Evolutionary conservation across 2,888 invertebrate species (phyloP), one percentile per base, ranked within the genome.

Genomic region (Erynnis tages): DNA sequence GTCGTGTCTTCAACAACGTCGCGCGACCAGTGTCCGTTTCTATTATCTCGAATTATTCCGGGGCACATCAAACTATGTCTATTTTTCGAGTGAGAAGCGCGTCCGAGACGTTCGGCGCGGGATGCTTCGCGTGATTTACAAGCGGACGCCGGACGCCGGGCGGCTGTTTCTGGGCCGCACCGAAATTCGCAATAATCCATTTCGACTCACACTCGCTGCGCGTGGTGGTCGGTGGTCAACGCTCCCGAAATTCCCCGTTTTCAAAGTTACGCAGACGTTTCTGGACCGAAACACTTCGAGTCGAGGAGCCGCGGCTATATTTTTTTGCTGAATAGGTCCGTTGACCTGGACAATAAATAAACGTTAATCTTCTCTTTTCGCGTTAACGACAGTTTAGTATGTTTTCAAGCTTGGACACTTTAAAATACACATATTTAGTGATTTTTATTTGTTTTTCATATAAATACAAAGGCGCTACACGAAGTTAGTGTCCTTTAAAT

Each of bases 161-260:
- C 69, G 75, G 76, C 81, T 81, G 84, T 84, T 81, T 83, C 85
- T 82, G 82, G 84, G 85, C 74, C 80, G 73, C 77, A 68, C 63
- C 63, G 70, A 74, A 72, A 79, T 76, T 73, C 71, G 73, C 77
- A 66, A 68, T 67, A 66, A 67, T 59, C 59, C 65, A 63, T 60
- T 58, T 60, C 38, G 38, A 44, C 13, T 44, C 52, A 29, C 44
- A 25, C 44, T 23, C 37, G n/a, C 29, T 6, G 34, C 11, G 43
- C 41, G 41, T 66, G 66, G n/a, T n/a, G n/a, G 85, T 81, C 27
- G 8, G 8, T 6, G 38, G 47, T 82, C 82, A 75, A 74, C 73
- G 83, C 72, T 74, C 83, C 63, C 76, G 62, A 62, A 60, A 62
- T 45, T 56, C 43, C 44, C 34, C 35, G 27, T 23, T 21, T 37